These are phyloP conservation scores for Eulacestoma nigropectus DNA, from an alignment of 2,113 vertebrate species.

Conservation along the genomic window DNA sequence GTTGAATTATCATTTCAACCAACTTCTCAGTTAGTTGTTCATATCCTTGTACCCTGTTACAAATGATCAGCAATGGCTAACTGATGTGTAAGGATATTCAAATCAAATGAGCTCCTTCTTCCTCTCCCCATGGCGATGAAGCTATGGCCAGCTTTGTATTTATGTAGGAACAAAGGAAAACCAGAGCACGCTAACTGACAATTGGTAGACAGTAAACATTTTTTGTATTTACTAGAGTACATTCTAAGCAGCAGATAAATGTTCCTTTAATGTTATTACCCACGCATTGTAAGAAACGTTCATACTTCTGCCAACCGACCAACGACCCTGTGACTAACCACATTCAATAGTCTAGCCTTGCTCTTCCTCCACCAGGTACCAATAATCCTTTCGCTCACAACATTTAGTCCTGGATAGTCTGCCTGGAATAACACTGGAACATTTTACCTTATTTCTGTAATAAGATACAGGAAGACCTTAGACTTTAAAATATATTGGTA, in stretches of 20 bases:
- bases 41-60: not conserved
- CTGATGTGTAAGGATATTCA: not conserved
- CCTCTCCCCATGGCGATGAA: not conserved
- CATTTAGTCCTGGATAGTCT: not conserved
- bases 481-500: not conserved
- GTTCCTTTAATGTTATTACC: not conserved
- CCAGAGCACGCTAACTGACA: not conserved
- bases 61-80: not conserved
- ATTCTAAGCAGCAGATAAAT: not conserved
- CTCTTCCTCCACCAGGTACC: conserved; percentile 27
- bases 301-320: not conserved
- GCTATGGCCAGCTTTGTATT: not conserved
- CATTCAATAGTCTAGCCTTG: not conserved
- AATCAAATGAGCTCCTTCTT: not conserved
- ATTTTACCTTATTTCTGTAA: conserved; percentile 34
- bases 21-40: not conserved
- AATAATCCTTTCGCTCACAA: conserved; percentile 38
- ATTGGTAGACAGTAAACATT: not conserved
- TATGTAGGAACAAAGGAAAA: not conserved
- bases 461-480: conserved; percentile 30
- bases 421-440: not conserved
- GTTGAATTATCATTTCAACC: not conserved
- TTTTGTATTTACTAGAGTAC: not conserved
- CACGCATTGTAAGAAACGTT: not conserved
- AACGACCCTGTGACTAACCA: conserved; percentile 22